Conservation (phyloP, 2,797 vertebrate genomes). For the Ataeniobius toweri region DNA sequence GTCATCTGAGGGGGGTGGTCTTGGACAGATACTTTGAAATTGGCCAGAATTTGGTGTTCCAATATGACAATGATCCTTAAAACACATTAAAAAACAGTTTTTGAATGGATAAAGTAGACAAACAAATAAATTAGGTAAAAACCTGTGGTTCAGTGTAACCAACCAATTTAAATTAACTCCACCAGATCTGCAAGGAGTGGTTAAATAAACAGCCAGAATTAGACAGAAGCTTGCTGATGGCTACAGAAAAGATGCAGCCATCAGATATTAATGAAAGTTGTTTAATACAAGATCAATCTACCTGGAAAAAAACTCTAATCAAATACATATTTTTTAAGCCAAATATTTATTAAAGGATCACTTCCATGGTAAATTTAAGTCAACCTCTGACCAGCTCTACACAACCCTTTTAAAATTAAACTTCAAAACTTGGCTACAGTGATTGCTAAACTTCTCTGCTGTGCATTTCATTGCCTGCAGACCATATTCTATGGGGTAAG, state of each 20-base stretch:
- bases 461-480: conserved; percentile 13
- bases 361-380: background rate
- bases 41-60: background rate
- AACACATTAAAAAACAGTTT: background rate
- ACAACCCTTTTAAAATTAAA: background rate
- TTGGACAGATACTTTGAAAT: background rate
- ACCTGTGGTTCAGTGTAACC: no score
- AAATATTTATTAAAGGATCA: background rate
- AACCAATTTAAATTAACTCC: background rate
- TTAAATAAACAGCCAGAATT: background rate
- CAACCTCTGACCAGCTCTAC: background rate
- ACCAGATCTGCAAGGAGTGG: background rate
- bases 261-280: background rate
- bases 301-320: background rate
- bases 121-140: background rate
- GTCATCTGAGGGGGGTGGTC: background rate
- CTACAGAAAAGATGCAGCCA: background rate
- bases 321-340: background rate
- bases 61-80: background rate
- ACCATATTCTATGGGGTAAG: no score
- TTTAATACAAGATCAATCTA: background rate
- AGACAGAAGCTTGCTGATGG: background rate
- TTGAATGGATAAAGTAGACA: background rate
- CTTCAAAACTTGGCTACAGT: background rate
- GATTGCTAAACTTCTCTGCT: background rate